phyloP scores from a whole-genome alignment of 2,113 vertebrate species.

The Bostrychus sinensis region DNA sequence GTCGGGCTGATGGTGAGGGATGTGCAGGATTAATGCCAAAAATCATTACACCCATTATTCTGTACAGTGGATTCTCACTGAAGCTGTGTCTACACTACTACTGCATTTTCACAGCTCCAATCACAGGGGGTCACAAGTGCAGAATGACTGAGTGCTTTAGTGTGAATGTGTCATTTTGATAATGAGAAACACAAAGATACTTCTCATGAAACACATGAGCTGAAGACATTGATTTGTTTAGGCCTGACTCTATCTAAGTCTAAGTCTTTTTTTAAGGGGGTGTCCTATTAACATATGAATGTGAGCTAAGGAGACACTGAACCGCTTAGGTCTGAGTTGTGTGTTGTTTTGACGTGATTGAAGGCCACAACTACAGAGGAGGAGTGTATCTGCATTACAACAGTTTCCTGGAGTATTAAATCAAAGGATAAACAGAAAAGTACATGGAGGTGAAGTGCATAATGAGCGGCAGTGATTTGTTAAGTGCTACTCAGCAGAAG shows the following conservation, averaged over 20 bases:
- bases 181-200: too few species aligned
- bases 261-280: too few species aligned
- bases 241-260: too few species aligned
- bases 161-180: too few species aligned
- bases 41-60: background rate
- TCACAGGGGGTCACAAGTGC: too few species aligned
- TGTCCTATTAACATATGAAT: too few species aligned
- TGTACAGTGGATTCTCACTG: background rate
- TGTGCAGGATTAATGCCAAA: background rate
- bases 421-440: background rate
- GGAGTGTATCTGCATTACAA: conserved; percentile 1
- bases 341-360: background rate
- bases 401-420: background rate
- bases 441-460: background rate
- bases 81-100: too few species aligned
- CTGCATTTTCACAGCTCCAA: too few species aligned
- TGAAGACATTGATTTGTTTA: too few species aligned
- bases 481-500: background rate
- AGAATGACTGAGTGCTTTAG: too few species aligned
- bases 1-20: conserved; percentile 44
- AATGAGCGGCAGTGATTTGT: conserved; percentile 7
- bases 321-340: background rate
- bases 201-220: too few species aligned
- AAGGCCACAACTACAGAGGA: background rate
- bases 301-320: too few species aligned